Conservation (phyloP, 2,797 vertebrate genomes). For the Tragelaphus oryx region DNA sequence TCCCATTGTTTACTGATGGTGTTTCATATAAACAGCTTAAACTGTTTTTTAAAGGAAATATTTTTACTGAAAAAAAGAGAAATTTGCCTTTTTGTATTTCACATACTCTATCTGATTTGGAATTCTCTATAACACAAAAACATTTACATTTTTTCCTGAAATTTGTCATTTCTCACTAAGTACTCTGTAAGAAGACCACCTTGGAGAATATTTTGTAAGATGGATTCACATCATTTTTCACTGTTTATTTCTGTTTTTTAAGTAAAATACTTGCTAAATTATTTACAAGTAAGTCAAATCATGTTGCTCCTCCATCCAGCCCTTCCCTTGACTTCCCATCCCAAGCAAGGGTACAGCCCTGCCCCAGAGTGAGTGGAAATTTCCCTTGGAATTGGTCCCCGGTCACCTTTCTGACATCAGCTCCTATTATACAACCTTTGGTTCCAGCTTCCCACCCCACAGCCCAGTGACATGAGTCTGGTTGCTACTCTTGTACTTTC, state of each 20-base stretch:
- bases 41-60: background rate
- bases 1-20: background rate
- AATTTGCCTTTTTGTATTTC: background rate
- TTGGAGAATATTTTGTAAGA: background rate
- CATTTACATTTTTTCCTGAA: background rate
- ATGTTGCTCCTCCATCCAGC: rapidly evolving
- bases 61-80: background rate
- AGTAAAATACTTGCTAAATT: background rate
- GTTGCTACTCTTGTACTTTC: background rate
- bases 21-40: background rate
- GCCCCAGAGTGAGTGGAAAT: too few relatives aligned
- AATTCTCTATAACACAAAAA: background rate
- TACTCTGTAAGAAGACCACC: background rate
- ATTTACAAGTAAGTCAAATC: background rate
- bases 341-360: background rate
- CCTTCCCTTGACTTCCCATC: background rate
- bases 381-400: rapidly evolving
- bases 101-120: background rate
- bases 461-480: rapidly evolving
- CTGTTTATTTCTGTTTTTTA: background rate
- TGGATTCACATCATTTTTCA: background rate
- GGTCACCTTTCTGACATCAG: background rate
- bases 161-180: background rate
- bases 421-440: rapidly evolving
- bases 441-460: background rate